Percentiles rank a stretch among this genome's conserved stretches.
These are phyloP conservation scores for Clanis bilineata DNA, from an alignment of 2,888 invertebrate genomes.

Conservation along the genomic window DNA sequence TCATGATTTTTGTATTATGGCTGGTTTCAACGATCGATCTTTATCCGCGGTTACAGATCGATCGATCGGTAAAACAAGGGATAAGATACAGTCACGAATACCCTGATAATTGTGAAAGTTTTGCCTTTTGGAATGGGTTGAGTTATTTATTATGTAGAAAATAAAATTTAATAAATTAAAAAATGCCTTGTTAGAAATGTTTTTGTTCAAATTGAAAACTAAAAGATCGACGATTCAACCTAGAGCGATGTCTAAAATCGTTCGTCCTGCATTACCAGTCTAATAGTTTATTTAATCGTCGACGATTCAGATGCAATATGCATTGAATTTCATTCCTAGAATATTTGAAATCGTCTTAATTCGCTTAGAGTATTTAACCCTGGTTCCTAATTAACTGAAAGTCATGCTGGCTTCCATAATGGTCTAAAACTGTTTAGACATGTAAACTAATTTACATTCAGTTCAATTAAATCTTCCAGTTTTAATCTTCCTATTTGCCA, in stretches of 20 bases:
- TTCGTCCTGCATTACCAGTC: no score
- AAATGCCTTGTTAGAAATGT: not conserved
- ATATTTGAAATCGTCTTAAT: not conserved
- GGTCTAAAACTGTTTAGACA: not conserved
- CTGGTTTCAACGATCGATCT: not conserved
- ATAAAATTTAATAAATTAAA: not conserved
- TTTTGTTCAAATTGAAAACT: not conserved
- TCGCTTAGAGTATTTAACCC: not conserved
- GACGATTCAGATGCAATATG: not conserved
- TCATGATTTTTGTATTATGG: not conserved
- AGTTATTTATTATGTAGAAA: not conserved
- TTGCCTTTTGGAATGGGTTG: not conserved
- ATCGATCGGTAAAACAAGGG: no score
- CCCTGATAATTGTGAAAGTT: no score
- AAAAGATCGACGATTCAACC: no score
- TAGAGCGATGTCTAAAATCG: no score
- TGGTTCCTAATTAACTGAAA: not conserved
- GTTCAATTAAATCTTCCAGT: conserved; percentile 3
- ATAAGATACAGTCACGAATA: no score
- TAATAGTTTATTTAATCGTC: no score
- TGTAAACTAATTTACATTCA: not conserved
- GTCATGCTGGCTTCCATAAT: not conserved
- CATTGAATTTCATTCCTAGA: not conserved
- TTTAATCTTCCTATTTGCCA: conserved; percentile 7
- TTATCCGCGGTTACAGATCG: no score